Base-by-base conservation (phyloP, 2,888 invertebrate genomes). In the Cheilosia grossa region DNA sequence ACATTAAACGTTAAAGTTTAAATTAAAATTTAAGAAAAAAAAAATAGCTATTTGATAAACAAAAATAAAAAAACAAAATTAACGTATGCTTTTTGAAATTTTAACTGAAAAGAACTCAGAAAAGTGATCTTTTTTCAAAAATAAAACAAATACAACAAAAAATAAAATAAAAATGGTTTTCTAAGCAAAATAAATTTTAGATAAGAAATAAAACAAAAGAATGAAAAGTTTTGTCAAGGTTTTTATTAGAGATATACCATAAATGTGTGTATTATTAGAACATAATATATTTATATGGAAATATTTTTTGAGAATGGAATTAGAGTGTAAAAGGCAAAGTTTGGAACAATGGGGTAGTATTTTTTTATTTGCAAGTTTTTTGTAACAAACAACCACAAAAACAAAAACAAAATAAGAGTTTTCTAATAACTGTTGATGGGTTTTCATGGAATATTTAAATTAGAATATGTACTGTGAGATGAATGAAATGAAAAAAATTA, bases 71-170 rank as follows among this genome's bases (percentile, higher is more conserved):
- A 47, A n/a, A n/a, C n/a, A n/a, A 2, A 19, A 47, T 19, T 47
- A 47, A 66, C 70, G 47, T 85, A 56, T 81, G 85, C 85, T 85
- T 83, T 81, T 85, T 70, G 75, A 81, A 85, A 66, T 85, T 81
- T 85, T 77, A 85, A 81, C 75, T 72, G 51, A 74, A 77, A 85
- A 85, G 85, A 85, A 85, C 85, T 85, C 85, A 85, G 85, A 85
- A 81, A 75, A 81, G 85, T 85, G 85, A 85, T 85, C 75, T 63
- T 61, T 66, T 72, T 81, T 72, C 70, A 81, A 85, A 81, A 80
- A 73, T 58, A 56, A 70, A 70, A 66, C 6, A 27, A 27, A 27
- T 27, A 27, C 27, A 27, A 27, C 47, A 54, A 37, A 30, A 30
- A 82, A 42, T 56, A 30, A 66, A 75, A 63, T 21, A 58, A 75